These are phyloP conservation scores for Melitaea athalia DNA, from an alignment of 2,888 invertebrate species.

Conservation along the genomic window DNA sequence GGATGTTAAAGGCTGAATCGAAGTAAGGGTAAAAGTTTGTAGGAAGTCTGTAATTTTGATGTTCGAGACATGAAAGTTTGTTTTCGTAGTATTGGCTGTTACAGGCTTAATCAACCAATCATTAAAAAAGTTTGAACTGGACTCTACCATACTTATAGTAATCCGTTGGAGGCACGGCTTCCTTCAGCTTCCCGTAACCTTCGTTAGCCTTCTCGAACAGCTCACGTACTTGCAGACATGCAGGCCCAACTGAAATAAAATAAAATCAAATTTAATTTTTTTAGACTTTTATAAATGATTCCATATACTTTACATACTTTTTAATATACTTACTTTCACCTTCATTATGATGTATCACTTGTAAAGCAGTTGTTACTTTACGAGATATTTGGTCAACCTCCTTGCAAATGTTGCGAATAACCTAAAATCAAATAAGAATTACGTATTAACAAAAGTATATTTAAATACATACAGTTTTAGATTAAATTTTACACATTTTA, in stretches of 20 bases:
- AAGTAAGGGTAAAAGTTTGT: too few relatives aligned
- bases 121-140: too few relatives aligned
- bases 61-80: too few relatives aligned
- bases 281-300: not conserved
- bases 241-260: slow-evolving; percentile 78
- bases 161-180: slow-evolving; percentile 87
- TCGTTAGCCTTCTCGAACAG: slow-evolving; percentile 85
- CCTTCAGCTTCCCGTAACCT: slow-evolving; percentile 84
- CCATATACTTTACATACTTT: too few relatives aligned
- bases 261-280: not conserved
- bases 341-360: slow-evolving; percentile 90
- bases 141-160: slow-evolving; percentile 86
- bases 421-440: slow-evolving; percentile 60
- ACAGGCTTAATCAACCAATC: too few relatives aligned
- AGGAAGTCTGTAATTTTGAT: too few relatives aligned
- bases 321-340: slow-evolving; percentile 83
- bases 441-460: not conserved
- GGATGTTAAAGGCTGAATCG: too few relatives aligned
- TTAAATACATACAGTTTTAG: not conserved
- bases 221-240: slow-evolving; percentile 85
- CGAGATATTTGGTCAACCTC: slow-evolving; percentile 90
- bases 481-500: not conserved
- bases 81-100: too few relatives aligned
- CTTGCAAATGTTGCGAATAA: slow-evolving; percentile 86
- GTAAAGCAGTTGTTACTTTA: slow-evolving; percentile 89